phyloP scores from a whole-genome alignment of 2,888 invertebrate species.

The Tachina grossa region DNA sequence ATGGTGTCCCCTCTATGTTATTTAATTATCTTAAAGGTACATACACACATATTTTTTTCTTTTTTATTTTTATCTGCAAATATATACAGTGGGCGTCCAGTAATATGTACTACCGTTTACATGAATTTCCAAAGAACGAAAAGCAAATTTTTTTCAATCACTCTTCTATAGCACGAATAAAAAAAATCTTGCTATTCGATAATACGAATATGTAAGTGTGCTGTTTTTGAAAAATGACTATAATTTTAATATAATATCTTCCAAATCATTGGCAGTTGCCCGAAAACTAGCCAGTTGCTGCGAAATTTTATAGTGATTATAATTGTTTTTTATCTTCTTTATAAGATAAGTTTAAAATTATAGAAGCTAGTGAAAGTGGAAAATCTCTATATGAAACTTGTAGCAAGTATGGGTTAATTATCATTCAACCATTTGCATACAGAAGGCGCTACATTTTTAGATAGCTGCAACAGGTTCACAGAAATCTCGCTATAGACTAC shows the following conservation, averaged over 20 bases:
- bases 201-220: too few species aligned
- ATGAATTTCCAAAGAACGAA: constrained; percentile 12
- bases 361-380: not conserved
- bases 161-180: constrained; percentile 4
- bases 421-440: too few species aligned
- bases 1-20: not conserved
- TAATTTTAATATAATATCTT: too few species aligned
- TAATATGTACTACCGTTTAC: not conserved
- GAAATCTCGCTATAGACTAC: constrained; percentile 2
- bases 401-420: constrained; percentile 12
- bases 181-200: not conserved
- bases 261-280: not conserved
- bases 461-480: too few species aligned
- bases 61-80: not conserved
- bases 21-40: not conserved
- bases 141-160: not conserved
- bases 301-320: not conserved
- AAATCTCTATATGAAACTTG: constrained; percentile 20
- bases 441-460: too few species aligned
- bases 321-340: constrained; percentile 8
- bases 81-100: not conserved
- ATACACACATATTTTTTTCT: not conserved
- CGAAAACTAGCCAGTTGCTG: not conserved
- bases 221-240: too few species aligned
- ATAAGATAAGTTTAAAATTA: constrained; percentile 28